Conservation (phyloP, 2,797 vertebrate genomes). For the Bradypodion pumilum region DNA sequence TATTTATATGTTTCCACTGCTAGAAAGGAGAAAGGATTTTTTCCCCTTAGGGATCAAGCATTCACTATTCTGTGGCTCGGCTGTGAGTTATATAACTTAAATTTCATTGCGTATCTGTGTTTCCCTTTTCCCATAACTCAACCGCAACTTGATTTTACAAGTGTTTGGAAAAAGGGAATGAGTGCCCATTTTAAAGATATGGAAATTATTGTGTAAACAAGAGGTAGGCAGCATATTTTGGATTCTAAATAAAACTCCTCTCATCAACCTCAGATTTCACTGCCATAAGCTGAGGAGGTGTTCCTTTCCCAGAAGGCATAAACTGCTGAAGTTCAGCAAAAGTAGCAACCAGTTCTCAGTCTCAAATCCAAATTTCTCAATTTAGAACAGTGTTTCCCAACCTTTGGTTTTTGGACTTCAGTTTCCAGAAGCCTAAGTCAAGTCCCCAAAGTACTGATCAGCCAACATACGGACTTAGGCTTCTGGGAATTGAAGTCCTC, state of each 20-base stretch:
- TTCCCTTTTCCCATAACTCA: not conserved
- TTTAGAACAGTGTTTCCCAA: no score
- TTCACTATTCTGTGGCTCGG: not conserved
- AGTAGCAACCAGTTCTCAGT: not conserved
- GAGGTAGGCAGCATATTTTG: not conserved
- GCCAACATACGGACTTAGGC: no score
- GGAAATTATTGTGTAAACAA: not conserved
- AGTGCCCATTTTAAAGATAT: not conserved
- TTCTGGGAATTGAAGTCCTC: no score
- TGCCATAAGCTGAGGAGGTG: not conserved
- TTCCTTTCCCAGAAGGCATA: not conserved
- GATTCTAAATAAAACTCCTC: not conserved
- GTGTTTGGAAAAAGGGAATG: constrained; percentile 20
- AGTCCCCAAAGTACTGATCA: no score
- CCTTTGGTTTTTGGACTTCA: no score
- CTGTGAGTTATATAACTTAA: constrained; percentile 2
- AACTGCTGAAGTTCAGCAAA: not conserved
- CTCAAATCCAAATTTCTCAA: not conserved
- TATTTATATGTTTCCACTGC: constrained; percentile 36
- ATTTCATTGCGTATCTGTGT: constrained; percentile 28
- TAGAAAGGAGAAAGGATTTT: constrained; percentile 24
- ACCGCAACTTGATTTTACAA: not conserved
- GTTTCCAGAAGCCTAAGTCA: no score
- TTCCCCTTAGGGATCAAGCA: not conserved
- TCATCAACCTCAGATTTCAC: not conserved